Conservation (phyloP, 2,113 vertebrate genomes). For the Vimba vimba region DNA sequence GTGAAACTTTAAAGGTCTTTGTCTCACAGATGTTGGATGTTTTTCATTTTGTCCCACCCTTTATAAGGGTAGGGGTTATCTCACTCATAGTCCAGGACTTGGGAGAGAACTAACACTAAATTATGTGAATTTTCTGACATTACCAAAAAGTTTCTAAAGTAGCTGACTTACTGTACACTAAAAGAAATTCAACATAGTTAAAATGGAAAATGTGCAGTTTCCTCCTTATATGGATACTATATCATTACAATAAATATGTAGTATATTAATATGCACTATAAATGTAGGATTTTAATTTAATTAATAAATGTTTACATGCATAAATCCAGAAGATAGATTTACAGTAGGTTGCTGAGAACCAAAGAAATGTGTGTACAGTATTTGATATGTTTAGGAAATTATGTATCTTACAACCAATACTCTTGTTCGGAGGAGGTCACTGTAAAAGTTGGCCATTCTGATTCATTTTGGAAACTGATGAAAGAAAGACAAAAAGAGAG, state of each 20-base stretch:
- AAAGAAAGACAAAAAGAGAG: constrained; percentile 32
- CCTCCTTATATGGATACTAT: too few species aligned
- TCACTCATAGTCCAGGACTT: background rate
- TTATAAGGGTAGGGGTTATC: background rate
- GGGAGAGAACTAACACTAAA: background rate
- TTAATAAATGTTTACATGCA: too few species aligned
- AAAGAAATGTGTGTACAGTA: background rate
- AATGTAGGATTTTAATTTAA: too few species aligned
- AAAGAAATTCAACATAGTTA: background rate
- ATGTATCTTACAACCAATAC: constrained; percentile 73
- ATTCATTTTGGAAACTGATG: constrained; percentile 33
- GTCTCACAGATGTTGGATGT: constrained; percentile 8
- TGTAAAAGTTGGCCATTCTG: accelerated
- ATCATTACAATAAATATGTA: too few species aligned
- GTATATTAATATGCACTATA: too few species aligned
- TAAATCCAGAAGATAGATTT: too few species aligned
- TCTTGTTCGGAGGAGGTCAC: constrained; percentile 63
- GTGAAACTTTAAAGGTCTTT: background rate
- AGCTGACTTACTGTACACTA: background rate
- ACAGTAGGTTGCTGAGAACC: too few species aligned
- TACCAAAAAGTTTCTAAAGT: background rate
- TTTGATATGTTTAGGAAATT: background rate
- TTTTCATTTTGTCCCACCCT: background rate
- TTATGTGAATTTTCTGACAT: background rate
- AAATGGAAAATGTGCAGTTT: background rate